These are phyloP conservation scores for Metellina segmentata DNA, from an alignment of 2,888 invertebrate species.

Conservation along the genomic window DNA sequence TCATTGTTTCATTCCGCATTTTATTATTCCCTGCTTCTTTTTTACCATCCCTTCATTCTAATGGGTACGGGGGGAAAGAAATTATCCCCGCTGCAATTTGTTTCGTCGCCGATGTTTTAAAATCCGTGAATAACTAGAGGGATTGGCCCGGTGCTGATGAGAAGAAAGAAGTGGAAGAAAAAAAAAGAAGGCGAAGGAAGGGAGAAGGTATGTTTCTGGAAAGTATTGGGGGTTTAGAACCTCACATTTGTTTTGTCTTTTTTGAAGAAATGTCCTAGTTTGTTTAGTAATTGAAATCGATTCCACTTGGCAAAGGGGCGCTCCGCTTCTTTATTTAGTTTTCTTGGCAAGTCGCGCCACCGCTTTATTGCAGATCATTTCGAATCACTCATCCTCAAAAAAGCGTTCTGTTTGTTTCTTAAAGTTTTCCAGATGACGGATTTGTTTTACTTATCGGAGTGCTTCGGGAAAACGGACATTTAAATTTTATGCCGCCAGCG, in stretches of 20 bases:
- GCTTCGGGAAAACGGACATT: not conserved
- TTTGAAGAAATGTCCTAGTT: constrained; percentile 36
- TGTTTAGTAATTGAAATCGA: constrained; percentile 66
- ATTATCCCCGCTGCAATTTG: constrained; percentile 65
- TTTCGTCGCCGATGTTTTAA: constrained; percentile 64
- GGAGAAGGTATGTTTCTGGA: constrained; percentile 30
- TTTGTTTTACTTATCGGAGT: not conserved
- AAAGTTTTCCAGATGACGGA: not conserved
- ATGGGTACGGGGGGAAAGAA: constrained; percentile 34
- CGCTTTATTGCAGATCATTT: constrained; percentile 24
- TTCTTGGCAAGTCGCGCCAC: not conserved
- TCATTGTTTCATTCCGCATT: constrained; percentile 33
- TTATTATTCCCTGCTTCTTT: constrained; percentile 42
- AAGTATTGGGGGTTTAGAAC: constrained; percentile 33
- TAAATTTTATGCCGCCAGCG: not conserved
- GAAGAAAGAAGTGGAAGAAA: not conserved
- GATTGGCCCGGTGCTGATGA: constrained; percentile 19
- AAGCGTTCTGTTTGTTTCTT: constrained; percentile 2
- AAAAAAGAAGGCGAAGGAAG: too few relatives aligned
- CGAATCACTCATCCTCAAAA: constrained; percentile 8
- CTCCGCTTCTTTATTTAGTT: not conserved
- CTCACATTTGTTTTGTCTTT: constrained; percentile 41
- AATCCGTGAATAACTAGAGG: constrained; percentile 56
- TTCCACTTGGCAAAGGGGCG: not conserved
- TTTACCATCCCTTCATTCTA: constrained; percentile 21